These are phyloP conservation scores for Calliphora vicina DNA, from an alignment of 1,140 invertebrate genomes.

Conservation along the genomic window DNA sequence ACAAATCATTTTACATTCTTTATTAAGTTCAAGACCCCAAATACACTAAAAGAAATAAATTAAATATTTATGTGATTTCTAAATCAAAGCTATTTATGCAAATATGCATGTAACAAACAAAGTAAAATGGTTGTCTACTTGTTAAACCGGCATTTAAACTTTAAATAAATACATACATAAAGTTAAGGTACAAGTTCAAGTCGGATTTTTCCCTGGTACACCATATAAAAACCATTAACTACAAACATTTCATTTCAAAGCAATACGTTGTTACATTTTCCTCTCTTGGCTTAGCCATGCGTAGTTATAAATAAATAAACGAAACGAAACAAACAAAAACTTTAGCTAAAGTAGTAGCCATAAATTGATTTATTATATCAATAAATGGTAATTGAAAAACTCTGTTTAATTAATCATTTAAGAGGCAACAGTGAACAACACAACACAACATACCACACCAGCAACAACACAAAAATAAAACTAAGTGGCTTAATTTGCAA, in stretches of 20 bases:
- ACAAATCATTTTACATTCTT: neutral
- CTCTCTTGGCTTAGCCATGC: neutral
- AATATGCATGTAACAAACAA: neutral
- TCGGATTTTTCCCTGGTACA: neutral
- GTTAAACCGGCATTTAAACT: slow-evolving; percentile 17
- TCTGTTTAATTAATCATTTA: slow-evolving; percentile 42
- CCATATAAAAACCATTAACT: neutral
- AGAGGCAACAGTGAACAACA: slow-evolving; percentile 1
- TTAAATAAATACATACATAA: neutral
- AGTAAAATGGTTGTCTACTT: neutral
- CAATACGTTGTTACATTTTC: neutral
- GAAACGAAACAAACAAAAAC: neutral
- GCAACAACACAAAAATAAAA: neutral
- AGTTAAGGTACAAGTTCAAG: slow-evolving; percentile 32
- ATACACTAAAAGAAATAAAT: neutral
- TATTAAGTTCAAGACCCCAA: neutral
- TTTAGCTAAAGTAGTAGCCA: slow-evolving; percentile 24
- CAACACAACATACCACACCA: too few species aligned
- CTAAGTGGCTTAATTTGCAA: slow-evolving; percentile 21
- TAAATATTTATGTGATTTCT: neutral
- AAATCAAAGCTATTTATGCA: neutral
- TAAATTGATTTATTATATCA: slow-evolving; percentile 42
- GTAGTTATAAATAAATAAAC: slow-evolving; percentile 1
- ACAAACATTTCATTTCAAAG: neutral
- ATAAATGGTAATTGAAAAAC: slow-evolving; percentile 43